These are phyloP conservation scores for Phylloscopus trochilus DNA, from an alignment of 2,113 vertebrate genomes.

Conservation along the genomic window DNA sequence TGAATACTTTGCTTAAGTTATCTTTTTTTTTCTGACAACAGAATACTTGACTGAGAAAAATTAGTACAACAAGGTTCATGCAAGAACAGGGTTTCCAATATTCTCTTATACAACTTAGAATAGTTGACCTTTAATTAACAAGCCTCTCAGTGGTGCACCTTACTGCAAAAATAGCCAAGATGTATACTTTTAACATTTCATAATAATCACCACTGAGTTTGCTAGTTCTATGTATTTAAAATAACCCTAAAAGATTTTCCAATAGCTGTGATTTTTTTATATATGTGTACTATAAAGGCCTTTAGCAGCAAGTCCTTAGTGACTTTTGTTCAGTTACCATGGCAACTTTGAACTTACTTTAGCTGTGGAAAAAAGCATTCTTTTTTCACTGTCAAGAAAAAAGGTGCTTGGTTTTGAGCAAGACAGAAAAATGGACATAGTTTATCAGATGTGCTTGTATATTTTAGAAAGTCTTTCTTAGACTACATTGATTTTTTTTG, in stretches of 20 bases:
- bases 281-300: neutral
- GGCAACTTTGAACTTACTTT: conserved; percentile 44
- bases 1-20: neutral
- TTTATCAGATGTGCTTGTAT: neutral
- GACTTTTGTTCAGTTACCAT: conserved; percentile 53
- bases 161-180: neutral
- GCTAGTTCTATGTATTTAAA: neutral
- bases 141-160: neutral
- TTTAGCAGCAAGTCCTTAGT: conserved; percentile 35
- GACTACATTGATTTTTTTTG: too few relatives aligned
- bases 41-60: neutral
- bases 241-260: conserved; percentile 6
- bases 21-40: neutral
- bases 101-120: neutral
- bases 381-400: neutral
- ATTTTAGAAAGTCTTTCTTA: neutral
- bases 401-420: neutral
- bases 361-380: conserved; percentile 7
- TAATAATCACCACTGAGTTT: neutral
- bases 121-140: neutral
- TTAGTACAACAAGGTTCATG: neutral
- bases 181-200: neutral
- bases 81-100: neutral
- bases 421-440: neutral
- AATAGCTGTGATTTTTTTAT: neutral